phyloP scores from a whole-genome alignment of 2,888 invertebrate species.

The Seira sanloemensis region DNA sequence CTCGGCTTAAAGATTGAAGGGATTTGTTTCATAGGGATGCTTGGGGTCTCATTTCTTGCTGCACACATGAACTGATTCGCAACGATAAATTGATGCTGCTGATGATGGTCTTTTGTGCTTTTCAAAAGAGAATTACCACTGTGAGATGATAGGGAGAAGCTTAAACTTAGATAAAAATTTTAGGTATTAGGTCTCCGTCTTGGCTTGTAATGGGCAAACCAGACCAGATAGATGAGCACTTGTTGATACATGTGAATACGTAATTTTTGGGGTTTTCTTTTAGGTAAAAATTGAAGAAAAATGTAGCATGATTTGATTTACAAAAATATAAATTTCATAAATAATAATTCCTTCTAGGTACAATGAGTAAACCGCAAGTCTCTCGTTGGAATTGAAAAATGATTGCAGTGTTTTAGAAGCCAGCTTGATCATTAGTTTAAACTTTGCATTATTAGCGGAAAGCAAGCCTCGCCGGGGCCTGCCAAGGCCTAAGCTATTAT shows the following conservation, averaged over 20 bases:
- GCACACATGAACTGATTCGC: not conserved
- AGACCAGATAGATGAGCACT: not conserved
- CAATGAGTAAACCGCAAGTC: not conserved
- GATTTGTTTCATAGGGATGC: conserved; percentile 24
- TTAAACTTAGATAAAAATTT: not conserved
- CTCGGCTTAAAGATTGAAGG: conserved; percentile 34
- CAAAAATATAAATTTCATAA: no score
- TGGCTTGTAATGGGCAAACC: not conserved
- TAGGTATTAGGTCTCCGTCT: not conserved
- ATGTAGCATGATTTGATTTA: not conserved
- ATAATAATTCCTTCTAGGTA: no score
- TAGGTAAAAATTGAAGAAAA: no score
- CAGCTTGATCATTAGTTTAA: not conserved
- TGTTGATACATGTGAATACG: not conserved
- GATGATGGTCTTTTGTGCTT: not conserved
- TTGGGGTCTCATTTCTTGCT: conserved; percentile 30
- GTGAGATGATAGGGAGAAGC: not conserved
- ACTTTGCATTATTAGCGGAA: not conserved
- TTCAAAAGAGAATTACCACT: no score
- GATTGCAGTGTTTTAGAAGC: not conserved
- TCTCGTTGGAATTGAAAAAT: not conserved
- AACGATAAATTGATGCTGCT: not conserved
- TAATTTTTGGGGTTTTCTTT: no score
- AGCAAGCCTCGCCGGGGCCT: not conserved
- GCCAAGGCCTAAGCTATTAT: not conserved